Percentiles rank a stretch among this genome's conserved stretches.
These are phyloP conservation scores for Belonocnema kinseyi DNA, from an alignment of 1,140 invertebrate species.

Conservation along the genomic window DNA sequence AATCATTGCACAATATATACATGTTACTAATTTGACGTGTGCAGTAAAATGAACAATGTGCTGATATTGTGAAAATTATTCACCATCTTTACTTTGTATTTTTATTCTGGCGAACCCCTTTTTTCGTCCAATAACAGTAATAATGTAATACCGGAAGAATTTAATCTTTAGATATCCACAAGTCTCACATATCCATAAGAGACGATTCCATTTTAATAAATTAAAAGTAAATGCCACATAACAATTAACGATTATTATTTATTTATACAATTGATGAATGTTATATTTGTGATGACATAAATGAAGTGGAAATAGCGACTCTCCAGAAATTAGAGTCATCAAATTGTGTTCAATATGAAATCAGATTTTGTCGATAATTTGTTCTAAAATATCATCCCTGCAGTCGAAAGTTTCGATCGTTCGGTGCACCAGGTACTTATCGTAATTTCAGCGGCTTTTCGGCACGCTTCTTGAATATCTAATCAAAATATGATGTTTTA, in stretches of 20 bases:
- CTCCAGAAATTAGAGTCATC: no score
- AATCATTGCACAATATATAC: neutral
- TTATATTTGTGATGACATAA: no score
- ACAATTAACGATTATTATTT: no score
- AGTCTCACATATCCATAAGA: no score
- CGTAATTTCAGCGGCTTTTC: neutral
- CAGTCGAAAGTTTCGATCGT: neutral
- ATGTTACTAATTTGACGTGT: neutral
- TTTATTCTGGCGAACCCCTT: neutral
- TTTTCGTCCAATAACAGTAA: neutral
- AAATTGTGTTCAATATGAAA: no score
- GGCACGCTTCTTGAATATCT: neutral
- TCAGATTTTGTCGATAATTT: neutral
- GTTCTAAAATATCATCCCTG: neutral
- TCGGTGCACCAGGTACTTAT: neutral
- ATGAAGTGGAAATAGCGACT: no score
- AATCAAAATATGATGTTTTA: neutral
- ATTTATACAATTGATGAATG: no score
- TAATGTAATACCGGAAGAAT: neutral
- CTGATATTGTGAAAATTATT: conserved; percentile 19
- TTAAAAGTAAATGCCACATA: no score
- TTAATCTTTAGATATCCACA: neutral
- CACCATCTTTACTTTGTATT: neutral
- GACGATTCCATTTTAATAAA: no score
- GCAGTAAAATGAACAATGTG: neutral